Conservation (phyloP, 2,797 vertebrate species). For the Leptoclinus maculatus region DNA sequence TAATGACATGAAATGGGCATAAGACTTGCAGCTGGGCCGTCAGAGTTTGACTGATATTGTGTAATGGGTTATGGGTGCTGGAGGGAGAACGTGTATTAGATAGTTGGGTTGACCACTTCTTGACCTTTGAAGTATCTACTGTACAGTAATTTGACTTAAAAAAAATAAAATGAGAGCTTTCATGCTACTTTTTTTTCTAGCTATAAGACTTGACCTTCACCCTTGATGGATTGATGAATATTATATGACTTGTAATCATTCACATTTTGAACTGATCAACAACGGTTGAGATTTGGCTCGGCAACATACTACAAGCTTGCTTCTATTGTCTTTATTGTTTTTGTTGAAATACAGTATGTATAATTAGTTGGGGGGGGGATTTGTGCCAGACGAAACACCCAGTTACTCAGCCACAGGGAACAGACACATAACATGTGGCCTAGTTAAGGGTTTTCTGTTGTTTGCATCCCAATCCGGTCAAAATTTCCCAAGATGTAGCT, state of each 20-base stretch:
- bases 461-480: conserved; percentile 80
- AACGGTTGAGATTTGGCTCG: conserved; percentile 20
- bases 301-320: conserved; percentile 28
- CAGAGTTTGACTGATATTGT: conserved; percentile 38
- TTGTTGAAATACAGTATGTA: conserved; percentile 61
- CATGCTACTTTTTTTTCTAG: neutral
- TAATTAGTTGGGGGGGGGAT: conserved; percentile 57
- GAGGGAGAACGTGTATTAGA: conserved; percentile 28
- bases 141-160: conserved; percentile 31
- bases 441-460: conserved; percentile 80
- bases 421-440: conserved; percentile 73
- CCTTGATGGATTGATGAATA: neutral
- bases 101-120: conserved; percentile 37
- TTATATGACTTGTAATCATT: neutral
- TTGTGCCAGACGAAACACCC: conserved; percentile 63
- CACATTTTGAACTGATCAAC: neutral
- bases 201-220: neutral
- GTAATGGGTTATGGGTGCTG: conserved; percentile 24
- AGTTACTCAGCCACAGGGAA: conserved; percentile 68
- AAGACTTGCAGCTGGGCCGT: conserved; percentile 34
- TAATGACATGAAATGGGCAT: conserved; percentile 26
- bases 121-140: conserved; percentile 41
- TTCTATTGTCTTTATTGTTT: conserved; percentile 52
- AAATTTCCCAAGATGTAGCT: conserved; percentile 82
- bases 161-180: neutral